phyloP scores from a whole-genome alignment of 2,888 invertebrate genomes.

The Agriopis marginaria region DNA sequence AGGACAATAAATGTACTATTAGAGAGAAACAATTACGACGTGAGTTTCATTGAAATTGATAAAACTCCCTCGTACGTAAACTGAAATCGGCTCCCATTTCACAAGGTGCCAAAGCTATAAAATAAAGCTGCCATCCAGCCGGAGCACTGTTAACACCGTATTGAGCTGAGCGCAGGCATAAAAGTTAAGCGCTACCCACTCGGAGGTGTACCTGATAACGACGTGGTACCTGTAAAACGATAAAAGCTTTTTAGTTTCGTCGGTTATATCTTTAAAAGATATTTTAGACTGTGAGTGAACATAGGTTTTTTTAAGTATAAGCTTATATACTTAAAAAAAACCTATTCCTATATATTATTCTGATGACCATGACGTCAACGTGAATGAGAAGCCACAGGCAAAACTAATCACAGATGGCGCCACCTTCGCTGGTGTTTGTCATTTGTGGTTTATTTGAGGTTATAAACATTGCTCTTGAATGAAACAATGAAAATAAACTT shows the following conservation, averaged over 20 bases:
- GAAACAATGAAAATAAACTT: no score
- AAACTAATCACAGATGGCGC: no score
- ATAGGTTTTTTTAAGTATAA: background rate
- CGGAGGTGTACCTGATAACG: background rate
- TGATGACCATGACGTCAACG: no score
- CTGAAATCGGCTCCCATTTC: slow-evolving; percentile 10
- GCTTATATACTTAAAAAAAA: no score
- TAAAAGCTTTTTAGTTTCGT: slow-evolving; percentile 1
- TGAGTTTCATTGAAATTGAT: slow-evolving; percentile 1
- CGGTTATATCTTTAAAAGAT: background rate
- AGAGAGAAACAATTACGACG: background rate
- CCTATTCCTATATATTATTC: no score
- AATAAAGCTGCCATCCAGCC: slow-evolving; percentile 19
- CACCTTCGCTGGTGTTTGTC: no score
- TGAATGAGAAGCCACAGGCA: no score
- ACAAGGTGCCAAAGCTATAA: slow-evolving; percentile 16
- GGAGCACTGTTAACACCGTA: slow-evolving; percentile 22
- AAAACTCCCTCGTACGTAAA: background rate
- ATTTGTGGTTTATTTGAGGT: no score
- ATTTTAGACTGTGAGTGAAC: background rate
- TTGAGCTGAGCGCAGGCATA: slow-evolving; percentile 25
- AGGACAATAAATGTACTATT: background rate
- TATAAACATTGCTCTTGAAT: no score
- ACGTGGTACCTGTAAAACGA: background rate
- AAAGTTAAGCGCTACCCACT: slow-evolving; percentile 19